A percentile compares a stretch with the other conserved stretches of the same genome.
These are phyloP conservation scores for Thymelicus acteon DNA, from an alignment of 2,888 invertebrate species.

Conservation along the genomic window DNA sequence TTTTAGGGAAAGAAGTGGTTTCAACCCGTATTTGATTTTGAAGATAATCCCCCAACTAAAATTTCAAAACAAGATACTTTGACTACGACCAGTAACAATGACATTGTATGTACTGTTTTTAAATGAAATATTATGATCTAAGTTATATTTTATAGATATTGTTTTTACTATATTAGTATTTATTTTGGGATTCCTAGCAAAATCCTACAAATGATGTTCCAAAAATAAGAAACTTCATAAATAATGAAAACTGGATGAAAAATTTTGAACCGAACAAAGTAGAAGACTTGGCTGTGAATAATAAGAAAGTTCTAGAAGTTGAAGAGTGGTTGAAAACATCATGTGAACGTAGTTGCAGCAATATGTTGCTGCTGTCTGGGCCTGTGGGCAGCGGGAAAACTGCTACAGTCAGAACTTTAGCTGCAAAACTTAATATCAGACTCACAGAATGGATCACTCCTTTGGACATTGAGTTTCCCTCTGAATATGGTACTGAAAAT, in stretches of 20 bases:
- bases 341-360: constrained; percentile 58
- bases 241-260: constrained; percentile 84
- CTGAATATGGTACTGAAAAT: constrained; percentile 69
- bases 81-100: constrained; percentile 27
- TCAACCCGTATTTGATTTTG: constrained; percentile 70
- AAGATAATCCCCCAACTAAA: constrained; percentile 57
- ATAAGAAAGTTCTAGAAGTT: constrained; percentile 90
- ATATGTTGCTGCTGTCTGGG: constrained; percentile 90
- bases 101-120: neutral
- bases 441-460: constrained; percentile 94
- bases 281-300: constrained; percentile 89
- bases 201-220: constrained; percentile 5
- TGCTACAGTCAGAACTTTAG: constrained; percentile 87
- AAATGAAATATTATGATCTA: neutral
- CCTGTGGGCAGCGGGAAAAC: constrained; percentile 95
- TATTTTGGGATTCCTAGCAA: constrained; percentile 19
- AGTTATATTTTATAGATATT: neutral
- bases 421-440: constrained; percentile 85
- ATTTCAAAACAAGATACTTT: constrained; percentile 45
- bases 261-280: constrained; percentile 84
- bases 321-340: constrained; percentile 86
- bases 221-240: neutral
- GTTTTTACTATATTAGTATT: constrained; percentile 6
- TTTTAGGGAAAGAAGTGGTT: constrained; percentile 71
- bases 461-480: constrained; percentile 86